Evolutionary conservation across 2,113 vertebrate species (phyloP).

Genomic region (Verasper variegatus): DNA sequence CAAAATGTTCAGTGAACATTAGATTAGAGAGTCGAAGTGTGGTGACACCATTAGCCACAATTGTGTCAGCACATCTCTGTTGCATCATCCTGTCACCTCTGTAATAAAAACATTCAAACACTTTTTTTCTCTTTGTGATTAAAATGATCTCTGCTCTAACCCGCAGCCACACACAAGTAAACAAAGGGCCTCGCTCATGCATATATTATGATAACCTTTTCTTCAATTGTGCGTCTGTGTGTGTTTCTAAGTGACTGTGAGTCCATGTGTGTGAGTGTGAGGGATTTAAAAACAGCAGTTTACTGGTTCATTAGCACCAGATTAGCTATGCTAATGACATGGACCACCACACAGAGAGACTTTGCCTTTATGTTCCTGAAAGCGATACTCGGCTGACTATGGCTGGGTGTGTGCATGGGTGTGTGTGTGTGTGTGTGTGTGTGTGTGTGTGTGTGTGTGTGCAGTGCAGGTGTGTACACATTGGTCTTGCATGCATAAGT

Average conservation of each 20-base stretch:
- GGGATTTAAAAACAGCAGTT: slow-evolving; percentile 75
- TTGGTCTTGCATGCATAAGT: slow-evolving; percentile 53
- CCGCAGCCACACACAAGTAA: slow-evolving; percentile 76
- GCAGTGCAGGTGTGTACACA: slow-evolving; percentile 62
- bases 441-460: slow-evolving; percentile 21
- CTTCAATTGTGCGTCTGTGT: slow-evolving; percentile 61
- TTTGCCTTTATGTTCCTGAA: slow-evolving; percentile 74
- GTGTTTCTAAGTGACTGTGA: slow-evolving; percentile 39
- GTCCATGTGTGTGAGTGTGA: slow-evolving; percentile 19
- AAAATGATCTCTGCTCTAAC: slow-evolving; percentile 75
- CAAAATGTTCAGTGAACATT: slow-evolving; percentile 15
- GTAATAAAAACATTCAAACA: slow-evolving; percentile 79
- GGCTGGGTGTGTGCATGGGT: slow-evolving; percentile 18
- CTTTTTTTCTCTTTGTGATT: slow-evolving; percentile 77
- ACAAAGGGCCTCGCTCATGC: slow-evolving; percentile 71
- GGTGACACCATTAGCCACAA: slow-evolving; percentile 23
- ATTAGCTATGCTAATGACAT: slow-evolving; percentile 84
- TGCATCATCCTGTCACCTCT: slow-evolving; percentile 47
- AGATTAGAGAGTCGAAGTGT: slow-evolving; percentile 13
- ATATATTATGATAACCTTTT: slow-evolving; percentile 77
- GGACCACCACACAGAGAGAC: slow-evolving; percentile 72
- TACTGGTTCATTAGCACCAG: slow-evolving; percentile 83
- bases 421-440: slow-evolving; percentile 28
- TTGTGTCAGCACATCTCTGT: slow-evolving; percentile 42
- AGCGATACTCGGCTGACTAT: slow-evolving; percentile 46